Conservation (phyloP, 1,140 invertebrate genomes). For the Ceratitis capitata region DNA sequence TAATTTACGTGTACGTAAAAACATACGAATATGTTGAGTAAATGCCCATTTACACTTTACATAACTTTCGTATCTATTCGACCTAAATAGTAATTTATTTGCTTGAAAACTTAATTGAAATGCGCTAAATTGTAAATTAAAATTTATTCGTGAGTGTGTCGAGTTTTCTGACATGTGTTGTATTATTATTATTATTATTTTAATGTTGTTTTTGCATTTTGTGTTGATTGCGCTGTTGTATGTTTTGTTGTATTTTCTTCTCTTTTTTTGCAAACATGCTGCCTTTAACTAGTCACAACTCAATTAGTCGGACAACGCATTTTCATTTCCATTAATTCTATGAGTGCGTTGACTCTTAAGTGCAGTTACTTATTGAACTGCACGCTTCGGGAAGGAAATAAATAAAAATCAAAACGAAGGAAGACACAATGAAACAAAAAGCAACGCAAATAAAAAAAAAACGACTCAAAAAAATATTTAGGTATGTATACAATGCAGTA, state of each 20-base stretch:
- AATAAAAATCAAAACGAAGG: neutral
- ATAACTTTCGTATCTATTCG: too few relatives aligned
- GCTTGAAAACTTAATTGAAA: constrained; percentile 4
- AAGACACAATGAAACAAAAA: neutral
- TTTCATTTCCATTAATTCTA: neutral
- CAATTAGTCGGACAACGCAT: constrained; percentile 18
- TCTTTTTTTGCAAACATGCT: too few relatives aligned
- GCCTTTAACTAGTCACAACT: neutral
- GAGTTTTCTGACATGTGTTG: neutral
- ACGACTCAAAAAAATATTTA: neutral
- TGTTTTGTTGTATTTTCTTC: too few relatives aligned
- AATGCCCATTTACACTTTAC: too few relatives aligned
- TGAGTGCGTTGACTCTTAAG: neutral
- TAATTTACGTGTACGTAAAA: too few relatives aligned
- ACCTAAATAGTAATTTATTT: neutral
- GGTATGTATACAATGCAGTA: neutral
- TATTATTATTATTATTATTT: neutral
- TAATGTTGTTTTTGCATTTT: neutral
- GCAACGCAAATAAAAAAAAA: neutral
- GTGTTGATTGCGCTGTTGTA: neutral
- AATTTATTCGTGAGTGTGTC: neutral
- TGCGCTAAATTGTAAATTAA: neutral
- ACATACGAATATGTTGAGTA: too few relatives aligned
- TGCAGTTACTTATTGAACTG: neutral
- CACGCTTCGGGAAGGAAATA: neutral